Base-by-base conservation (phyloP, 2,797 vertebrate species). In the Thripadectes ignobilis region DNA sequence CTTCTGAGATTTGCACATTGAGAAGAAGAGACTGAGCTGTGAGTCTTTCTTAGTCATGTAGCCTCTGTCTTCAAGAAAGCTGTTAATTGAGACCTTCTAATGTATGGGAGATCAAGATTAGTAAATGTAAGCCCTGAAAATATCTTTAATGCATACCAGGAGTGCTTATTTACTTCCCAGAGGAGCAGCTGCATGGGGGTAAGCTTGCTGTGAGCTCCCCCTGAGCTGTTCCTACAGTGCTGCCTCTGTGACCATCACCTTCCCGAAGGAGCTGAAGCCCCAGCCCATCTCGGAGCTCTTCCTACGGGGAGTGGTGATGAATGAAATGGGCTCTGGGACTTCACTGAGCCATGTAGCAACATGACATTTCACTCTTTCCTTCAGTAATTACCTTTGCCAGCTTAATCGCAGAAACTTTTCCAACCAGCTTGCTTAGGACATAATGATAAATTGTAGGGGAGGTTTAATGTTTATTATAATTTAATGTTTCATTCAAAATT, bases 401-500 rank as follows among this genome's bases (percentile, higher is more conserved):
- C 87, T 79, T 91, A 71, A 91, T 88, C 61, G 41, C 91, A 87
- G 81, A 89, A 90, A n/a, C 69, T 96, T 96, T 95, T 79, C 91
- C n/a, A 73, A 74, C 72, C 89, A 91, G 73, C 85, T 87, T 93
- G 76, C 89, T 75, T 84, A 68, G 75, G 85, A 80, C 77, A 54
- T 36, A 68, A 71, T 85, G 94, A 96, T 92, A 87, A 94, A 93
- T 94, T 94, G 75, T 69, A 78, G 77, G 13, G 23, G 52, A 61
- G 46, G 72, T 79, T 94, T 95, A 88, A 91, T 89, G 92, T 93
- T 93, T 93, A 91, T 92, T 95, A 69, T 82, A 76, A 91, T 89
- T 94, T 93, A 75, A 93, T 85, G 89, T 89, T 94, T 96, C 92
- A 92, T 94, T 89, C 83, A 95, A 81, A 95, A 97, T 97, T 95